Percentiles rank a stretch among this genome's conserved stretches.
These are phyloP conservation scores for Ophion costatus DNA, from an alignment of 2,888 invertebrate genomes.

Conservation along the genomic window DNA sequence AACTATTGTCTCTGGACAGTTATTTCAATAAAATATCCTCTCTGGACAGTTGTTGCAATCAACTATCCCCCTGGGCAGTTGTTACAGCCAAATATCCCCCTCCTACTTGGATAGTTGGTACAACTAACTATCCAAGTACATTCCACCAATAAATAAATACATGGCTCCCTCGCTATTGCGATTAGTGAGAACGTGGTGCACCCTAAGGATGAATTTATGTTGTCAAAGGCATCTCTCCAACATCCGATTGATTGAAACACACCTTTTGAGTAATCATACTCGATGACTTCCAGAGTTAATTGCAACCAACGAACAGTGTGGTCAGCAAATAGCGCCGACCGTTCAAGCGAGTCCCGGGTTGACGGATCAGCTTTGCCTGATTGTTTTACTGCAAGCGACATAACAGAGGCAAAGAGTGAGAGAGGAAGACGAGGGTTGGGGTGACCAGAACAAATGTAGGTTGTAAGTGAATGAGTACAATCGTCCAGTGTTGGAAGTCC, in stretches of 20 bases:
- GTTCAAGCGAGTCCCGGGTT: not conserved
- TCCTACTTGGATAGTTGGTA: not conserved
- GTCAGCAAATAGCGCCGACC: not conserved
- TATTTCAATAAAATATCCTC: no score
- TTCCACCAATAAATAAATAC: no score
- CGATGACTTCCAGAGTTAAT: not conserved
- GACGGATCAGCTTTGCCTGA: not conserved
- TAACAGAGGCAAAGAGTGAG: not conserved
- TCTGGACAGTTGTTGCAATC: no score
- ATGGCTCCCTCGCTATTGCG: no score
- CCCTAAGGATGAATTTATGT: no score
- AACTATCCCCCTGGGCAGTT: no score
- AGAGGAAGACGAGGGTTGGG: not conserved
- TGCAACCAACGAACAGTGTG: not conserved
- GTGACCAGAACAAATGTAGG: conserved; percentile 11
- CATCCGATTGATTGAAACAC: not conserved
- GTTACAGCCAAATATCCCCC: not conserved
- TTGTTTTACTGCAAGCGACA: conserved; percentile 4
- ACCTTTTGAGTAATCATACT: not conserved
- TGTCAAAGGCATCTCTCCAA: not conserved
- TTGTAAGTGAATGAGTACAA: conserved; percentile 24
- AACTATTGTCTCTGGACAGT: no score
- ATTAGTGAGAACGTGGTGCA: no score
- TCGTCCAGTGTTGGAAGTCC: conserved; percentile 6
- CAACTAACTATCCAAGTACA: not conserved